A percentile compares a stretch with the other conserved stretches of the same genome.
Conservation (phyloP, 2,113 vertebrate species). For the Tachysurus fulvidraco region DNA sequence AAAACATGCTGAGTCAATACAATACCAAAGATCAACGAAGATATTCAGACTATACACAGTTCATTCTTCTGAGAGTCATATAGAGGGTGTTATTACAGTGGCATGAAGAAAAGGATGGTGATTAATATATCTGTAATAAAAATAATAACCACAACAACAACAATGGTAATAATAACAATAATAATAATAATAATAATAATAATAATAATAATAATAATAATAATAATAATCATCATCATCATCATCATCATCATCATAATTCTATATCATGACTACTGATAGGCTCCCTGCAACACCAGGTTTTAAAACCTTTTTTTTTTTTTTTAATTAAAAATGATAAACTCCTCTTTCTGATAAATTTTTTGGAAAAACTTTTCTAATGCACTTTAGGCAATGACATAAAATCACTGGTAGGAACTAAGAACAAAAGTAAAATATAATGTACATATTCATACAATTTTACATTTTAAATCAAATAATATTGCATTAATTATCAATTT, state of each 20-base stretch:
- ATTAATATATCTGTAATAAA: neutral
- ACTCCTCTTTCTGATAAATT: neutral
- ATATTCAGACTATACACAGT: neutral
- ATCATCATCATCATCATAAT: neutral
- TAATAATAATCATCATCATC: neutral
- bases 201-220: neutral
- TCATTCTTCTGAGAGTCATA: neutral
- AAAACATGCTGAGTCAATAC: conserved; percentile 53
- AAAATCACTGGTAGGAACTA: neutral
- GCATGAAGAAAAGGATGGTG: neutral
- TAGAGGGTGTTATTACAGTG: neutral
- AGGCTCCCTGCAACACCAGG: neutral
- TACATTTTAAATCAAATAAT: too few species aligned
- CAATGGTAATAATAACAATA: neutral
- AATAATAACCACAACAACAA: neutral
- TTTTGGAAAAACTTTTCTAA: neutral
- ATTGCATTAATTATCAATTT: too few species aligned
- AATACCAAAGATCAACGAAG: conserved; percentile 8
- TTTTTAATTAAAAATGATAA: neutral
- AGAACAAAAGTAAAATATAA: neutral
- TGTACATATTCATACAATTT: too few species aligned
- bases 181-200: neutral
- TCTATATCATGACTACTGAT: neutral
- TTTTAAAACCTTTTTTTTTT: neutral
- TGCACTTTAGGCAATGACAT: neutral